These are phyloP conservation scores for Ptychodera flava DNA, from an alignment of 35 echinoderm and acorn worm genomes.

Conservation along the genomic window DNA sequence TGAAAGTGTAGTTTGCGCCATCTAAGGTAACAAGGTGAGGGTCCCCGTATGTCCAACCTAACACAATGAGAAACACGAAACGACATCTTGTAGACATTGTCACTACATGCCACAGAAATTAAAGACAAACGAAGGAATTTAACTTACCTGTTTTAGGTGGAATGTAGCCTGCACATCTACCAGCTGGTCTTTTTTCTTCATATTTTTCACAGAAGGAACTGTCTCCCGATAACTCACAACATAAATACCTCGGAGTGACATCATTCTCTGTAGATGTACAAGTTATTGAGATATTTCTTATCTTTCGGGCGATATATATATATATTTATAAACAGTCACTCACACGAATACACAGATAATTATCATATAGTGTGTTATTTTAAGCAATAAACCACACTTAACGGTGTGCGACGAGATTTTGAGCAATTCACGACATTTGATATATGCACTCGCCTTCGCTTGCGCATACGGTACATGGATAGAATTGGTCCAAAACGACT, in stretches of 20 bases:
- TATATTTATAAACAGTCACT: too few relatives aligned
- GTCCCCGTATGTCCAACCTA: not conserved
- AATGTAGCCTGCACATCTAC: constrained; percentile 24
- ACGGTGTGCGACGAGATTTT: too few relatives aligned
- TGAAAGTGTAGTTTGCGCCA: not conserved
- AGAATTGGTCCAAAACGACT: too few relatives aligned
- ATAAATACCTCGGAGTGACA: constrained; percentile 32
- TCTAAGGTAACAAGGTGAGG: not conserved
- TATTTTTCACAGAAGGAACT: constrained; percentile 42
- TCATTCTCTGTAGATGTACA: constrained; percentile 28
- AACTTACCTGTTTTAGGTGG: constrained; percentile 40
- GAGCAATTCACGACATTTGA: too few relatives aligned
- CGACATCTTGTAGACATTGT: not conserved
- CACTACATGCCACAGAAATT: not conserved
- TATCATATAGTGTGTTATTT: too few relatives aligned
- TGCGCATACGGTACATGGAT: too few relatives aligned
- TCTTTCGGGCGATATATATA: too few relatives aligned
- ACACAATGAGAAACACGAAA: not conserved
- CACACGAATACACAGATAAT: too few relatives aligned
- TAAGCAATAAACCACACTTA: too few relatives aligned
- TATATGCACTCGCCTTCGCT: too few relatives aligned
- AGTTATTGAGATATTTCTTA: too few relatives aligned
- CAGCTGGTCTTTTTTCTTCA: constrained; percentile 40
- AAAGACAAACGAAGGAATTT: not conserved
- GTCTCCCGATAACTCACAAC: constrained; percentile 42